Conservation (phyloP, 2,888 invertebrate species). For the Drosophila rubida region DNA sequence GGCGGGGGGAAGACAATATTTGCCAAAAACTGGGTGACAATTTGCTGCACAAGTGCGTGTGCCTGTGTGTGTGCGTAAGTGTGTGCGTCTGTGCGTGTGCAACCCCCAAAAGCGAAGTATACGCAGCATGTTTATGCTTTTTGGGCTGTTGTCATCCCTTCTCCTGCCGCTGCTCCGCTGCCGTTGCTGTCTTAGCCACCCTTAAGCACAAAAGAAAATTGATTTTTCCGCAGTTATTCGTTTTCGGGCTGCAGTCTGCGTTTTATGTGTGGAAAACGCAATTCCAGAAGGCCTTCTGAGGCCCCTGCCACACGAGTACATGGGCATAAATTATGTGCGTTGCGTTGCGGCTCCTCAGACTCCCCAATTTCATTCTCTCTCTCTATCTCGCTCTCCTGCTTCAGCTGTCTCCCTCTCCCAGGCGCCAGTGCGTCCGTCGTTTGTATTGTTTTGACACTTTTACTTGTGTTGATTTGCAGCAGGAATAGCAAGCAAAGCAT, state of each 20-base stretch:
- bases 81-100: conserved; percentile 24
- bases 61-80: conserved; percentile 46
- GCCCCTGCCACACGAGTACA: conserved; percentile 60
- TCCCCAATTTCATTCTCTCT: neutral
- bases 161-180: conserved; percentile 1
- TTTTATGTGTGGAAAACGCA: conserved; percentile 67
- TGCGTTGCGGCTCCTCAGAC: conserved; percentile 28
- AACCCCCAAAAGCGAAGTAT: conserved; percentile 52
- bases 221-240: conserved; percentile 71
- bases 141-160: conserved; percentile 21
- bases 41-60: conserved; percentile 75
- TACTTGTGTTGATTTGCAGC: conserved; percentile 73
- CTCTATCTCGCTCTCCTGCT: neutral
- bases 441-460: conserved; percentile 76
- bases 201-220: conserved; percentile 72
- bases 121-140: conserved; percentile 38
- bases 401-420: neutral
- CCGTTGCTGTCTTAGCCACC: conserved; percentile 28
- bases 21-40: conserved; percentile 67
- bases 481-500: conserved; percentile 8
- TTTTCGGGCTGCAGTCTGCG: conserved; percentile 69
- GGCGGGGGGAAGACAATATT: conserved; percentile 16
- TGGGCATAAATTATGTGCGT: conserved; percentile 73
- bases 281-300: conserved; percentile 22
- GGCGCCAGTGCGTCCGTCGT: conserved; percentile 63